These are phyloP conservation scores for Origma solitaria DNA, from an alignment of 2,113 vertebrate genomes.

Conservation along the genomic window DNA sequence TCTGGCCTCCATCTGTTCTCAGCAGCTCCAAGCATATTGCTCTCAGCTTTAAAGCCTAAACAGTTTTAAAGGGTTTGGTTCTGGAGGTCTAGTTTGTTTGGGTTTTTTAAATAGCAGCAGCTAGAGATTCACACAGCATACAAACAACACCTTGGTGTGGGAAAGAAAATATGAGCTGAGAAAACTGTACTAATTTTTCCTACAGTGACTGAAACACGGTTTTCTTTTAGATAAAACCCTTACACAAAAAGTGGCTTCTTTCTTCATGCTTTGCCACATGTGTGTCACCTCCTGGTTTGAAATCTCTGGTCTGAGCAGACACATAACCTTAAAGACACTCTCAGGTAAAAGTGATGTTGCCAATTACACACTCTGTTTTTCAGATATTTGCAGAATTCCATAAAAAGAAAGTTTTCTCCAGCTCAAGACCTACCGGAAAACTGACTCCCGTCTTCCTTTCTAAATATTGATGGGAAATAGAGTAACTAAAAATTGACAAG, in stretches of 20 bases:
- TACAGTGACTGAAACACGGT: background rate
- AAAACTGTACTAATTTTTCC: background rate
- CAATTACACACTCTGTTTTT: background rate
- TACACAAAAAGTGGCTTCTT: background rate
- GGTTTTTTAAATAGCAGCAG: background rate
- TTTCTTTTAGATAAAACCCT: background rate
- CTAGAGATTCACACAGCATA: background rate
- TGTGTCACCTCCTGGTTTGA: background rate
- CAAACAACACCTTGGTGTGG: background rate
- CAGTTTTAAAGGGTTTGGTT: background rate
- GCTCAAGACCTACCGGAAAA: background rate
- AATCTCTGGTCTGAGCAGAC: background rate
- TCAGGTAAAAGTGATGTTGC: background rate
- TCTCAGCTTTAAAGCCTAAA: background rate
- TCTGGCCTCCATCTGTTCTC: background rate
- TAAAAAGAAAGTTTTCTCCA: background rate
- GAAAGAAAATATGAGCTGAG: background rate
- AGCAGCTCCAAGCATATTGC: background rate
- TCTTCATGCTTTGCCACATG: background rate
- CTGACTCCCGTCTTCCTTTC: background rate
- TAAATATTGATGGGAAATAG: background rate
- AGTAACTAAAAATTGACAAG: background rate
- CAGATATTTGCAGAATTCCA: background rate
- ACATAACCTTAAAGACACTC: background rate
- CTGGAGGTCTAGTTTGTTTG: background rate